Evolutionary conservation across 2,888 invertebrate species (phyloP).

Genomic region (Deroplatys truncata): DNA sequence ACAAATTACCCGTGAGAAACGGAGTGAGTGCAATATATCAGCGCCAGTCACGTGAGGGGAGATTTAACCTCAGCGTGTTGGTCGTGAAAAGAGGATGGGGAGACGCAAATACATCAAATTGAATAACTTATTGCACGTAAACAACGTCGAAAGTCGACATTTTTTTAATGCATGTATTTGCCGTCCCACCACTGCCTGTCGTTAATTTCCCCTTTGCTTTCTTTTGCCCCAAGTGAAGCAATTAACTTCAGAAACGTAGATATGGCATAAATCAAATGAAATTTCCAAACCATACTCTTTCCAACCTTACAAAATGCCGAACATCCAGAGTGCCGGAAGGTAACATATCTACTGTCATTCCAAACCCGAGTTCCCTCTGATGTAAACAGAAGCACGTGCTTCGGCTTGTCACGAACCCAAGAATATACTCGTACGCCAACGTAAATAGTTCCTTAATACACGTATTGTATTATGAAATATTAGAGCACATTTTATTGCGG

Average conservation of each 20-base stretch:
- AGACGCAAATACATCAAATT: neutral
- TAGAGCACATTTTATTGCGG: too few relatives aligned
- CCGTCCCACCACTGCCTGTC: neutral
- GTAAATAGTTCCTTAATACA: too few relatives aligned
- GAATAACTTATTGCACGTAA: neutral
- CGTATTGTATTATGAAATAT: too few relatives aligned
- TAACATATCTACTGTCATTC: too few relatives aligned
- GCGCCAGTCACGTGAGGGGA: neutral
- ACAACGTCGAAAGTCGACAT: neutral
- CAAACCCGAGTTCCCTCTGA: too few relatives aligned
- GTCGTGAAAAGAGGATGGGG: neutral
- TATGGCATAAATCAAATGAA: neutral
- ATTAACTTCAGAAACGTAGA: neutral
- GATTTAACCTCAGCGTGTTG: neutral
- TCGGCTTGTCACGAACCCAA: too few relatives aligned
- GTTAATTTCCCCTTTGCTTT: neutral
- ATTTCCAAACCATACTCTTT: neutral
- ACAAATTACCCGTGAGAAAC: conserved; percentile 5
- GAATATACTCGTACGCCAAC: too few relatives aligned
- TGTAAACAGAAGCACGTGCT: too few relatives aligned
- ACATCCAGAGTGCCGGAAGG: too few relatives aligned
- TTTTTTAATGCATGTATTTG: neutral
- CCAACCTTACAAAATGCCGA: neutral
- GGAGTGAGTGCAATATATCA: neutral
- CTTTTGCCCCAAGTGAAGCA: neutral